Evolutionary conservation across 92 coral and sea anemone species (phyloP), one percentile per base, ranked within the genome.

Genomic region (Zoanthus solanderi): DNA sequence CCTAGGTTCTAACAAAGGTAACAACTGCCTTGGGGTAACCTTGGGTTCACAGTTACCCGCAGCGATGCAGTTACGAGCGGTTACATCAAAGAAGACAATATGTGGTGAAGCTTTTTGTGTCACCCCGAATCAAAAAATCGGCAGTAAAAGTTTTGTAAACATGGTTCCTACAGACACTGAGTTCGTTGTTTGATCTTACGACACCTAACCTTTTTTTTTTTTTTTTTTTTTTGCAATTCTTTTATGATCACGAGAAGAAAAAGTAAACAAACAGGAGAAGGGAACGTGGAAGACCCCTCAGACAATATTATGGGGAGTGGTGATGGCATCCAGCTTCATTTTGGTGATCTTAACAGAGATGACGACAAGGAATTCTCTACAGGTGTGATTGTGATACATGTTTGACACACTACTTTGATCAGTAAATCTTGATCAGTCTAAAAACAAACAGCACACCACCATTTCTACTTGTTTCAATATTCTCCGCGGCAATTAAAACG

Each of bases 331-430:
- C 61, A 81, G 5, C 75, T 81, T 13, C 85, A 81, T 42, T 81
- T 65, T 67, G 85, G 85, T 7, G 75, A 81, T 29, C 44, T 81
- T 29, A 81, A 81, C 44, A 81, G 30, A 46, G 85, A 81, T 28
- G 85, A 81, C 29, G 85, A 67, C 60, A 81, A 29, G 75, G 85
- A 81, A 7, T 81, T 10, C 37, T 66, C 85, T 0, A 29, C 85
- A 81, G 85, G 85, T 57, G 11, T 14, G 30, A 0, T n/a, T 30
- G 7, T n/a, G 6, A 63, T 34, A 78, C 66, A 9, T 50, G 17
- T 10, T 23, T 10, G 44, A 2, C 75, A 71, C 8, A n/a, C 17
- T 28, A 42, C 31, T 34, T 32, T 15, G 72, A 50, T 32, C 48
- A 79, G 60, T 63, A 63, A 63, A 34, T 23, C 9, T 48, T 34